Conservation (phyloP, 2,797 vertebrate genomes). For the Chaunax sp. region DNA sequence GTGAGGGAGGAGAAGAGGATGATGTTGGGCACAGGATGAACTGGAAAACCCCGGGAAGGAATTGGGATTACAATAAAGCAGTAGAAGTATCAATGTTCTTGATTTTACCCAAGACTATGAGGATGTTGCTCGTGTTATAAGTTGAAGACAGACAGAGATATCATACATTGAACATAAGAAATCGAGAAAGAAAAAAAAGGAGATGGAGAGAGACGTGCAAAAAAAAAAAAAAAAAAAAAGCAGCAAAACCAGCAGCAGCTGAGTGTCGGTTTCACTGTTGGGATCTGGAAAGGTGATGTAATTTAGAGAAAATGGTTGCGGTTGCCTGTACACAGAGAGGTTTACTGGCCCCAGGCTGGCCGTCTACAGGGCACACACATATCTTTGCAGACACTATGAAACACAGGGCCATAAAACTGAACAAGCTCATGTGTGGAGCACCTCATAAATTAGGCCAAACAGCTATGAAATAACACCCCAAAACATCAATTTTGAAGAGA, state of each 20-base stretch:
- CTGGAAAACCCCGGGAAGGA: conserved; percentile 6
- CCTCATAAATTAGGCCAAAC: conserved; percentile 79
- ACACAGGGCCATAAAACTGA: conserved; percentile 69
- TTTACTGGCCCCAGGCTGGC: conserved; percentile 78
- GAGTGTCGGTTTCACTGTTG: conserved; percentile 66
- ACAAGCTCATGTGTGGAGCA: conserved; percentile 73
- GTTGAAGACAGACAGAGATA: background rate
- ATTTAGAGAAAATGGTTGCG: conserved; percentile 76
- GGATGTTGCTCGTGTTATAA: background rate
- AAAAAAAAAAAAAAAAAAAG: conserved; percentile 17
- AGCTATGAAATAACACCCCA: conserved; percentile 73
- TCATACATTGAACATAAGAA: background rate
- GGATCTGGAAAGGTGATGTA: conserved; percentile 80
- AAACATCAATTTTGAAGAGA: conserved; percentile 67
- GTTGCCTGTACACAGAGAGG: conserved; percentile 72
- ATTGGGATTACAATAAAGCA: conserved; percentile 2
- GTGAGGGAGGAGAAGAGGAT: conserved; percentile 42
- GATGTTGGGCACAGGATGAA: conserved; percentile 16
- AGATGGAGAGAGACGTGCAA: conserved; percentile 21
- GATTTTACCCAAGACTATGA: background rate
- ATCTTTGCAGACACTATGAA: conserved; percentile 72
- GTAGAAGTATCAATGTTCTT: background rate
- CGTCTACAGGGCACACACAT: conserved; percentile 75
- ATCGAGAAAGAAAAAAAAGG: conserved; percentile 1
- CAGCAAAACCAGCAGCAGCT: conserved; percentile 63